Conservation (phyloP, 2,113 vertebrate species). For the Hyla sarda region DNA sequence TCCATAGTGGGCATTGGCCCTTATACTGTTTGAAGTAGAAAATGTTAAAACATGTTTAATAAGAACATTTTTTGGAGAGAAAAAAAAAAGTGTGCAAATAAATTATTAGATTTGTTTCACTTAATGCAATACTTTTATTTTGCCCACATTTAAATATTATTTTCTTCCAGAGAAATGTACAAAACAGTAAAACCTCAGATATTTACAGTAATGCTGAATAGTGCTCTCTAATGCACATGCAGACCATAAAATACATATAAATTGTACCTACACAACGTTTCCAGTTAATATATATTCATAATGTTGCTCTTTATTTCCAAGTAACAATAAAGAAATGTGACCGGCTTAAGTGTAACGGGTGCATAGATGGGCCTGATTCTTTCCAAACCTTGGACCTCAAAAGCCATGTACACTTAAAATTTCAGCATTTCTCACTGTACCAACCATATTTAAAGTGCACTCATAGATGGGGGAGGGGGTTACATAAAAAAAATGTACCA, state of each 20-base stretch:
- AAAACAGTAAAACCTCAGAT: constrained; percentile 25
- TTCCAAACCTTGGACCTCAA: not conserved
- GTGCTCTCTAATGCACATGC: constrained; percentile 20
- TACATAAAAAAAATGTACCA: not conserved
- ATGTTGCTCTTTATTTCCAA: not conserved
- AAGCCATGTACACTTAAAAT: constrained; percentile 4
- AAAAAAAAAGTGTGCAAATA: not conserved
- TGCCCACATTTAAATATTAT: constrained; percentile 37
- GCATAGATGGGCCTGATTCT: constrained; percentile 17
- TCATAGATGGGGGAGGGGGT: not conserved
- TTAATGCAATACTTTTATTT: constrained; percentile 9
- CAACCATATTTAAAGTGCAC: not conserved
- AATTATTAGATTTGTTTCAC: not conserved
- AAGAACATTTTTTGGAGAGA: no score
- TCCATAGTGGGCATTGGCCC: no score
- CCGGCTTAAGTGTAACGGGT: constrained; percentile 9
- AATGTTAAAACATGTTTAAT: no score
- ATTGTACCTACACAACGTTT: not conserved
- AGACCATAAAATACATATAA: not conserved
- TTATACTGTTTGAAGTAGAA: no score
- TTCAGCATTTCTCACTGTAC: not conserved
- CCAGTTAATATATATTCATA: not conserved
- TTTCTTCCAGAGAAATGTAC: constrained; percentile 29
- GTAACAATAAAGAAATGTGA: not conserved
- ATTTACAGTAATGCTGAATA: constrained; percentile 40